Base-by-base conservation (phyloP, 2,113 vertebrate species). In the Vicugna pacos region DNA sequence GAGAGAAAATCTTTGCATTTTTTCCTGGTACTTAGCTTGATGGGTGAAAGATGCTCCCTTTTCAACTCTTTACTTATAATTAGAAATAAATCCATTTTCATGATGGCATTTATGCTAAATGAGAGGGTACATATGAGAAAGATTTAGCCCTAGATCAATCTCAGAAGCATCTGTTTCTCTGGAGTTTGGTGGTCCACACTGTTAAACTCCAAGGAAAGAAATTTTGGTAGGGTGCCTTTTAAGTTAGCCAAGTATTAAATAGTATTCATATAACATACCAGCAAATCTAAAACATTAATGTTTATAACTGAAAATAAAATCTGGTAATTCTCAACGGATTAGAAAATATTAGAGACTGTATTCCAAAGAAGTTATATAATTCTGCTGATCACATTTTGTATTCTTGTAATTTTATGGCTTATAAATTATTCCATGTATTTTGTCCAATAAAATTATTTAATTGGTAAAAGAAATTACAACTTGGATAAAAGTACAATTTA, bases 381-480 rank as follows among this genome's bases (percentile, higher is more conserved):
- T 96, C 96, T 90, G 94, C 89, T 97, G 94, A 93, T 97, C 77
- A 76, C 82, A 96, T 93, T 97, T 97, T 95, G 76, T 89, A 97
- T 94, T 95, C 89, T 94, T 95, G 87, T 92, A 96, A 95, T 96
- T 97, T 97, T 96, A 97, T 84, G 89, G 75, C 73, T 97, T 96
- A 96, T 97, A 94, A 97, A 97, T 97, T 96, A 97, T 98, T 97
- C 89, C 69, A 75, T 93, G 94, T 93, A 94, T 95, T 97, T 94
- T 95, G 82, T 94, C 89, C 95, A 97, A 96, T 97, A 97, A 97
- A 98, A 97, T 95, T 95, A 96, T 97, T 97, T 98, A 97, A 98
- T 97, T 97, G 95, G 95, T 97, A 92, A 86, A 96, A 97, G 85
- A 97, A 97, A 96, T 94, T 94, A 95, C 64, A 96, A 46, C 95